A percentile compares a stretch with the other conserved stretches of the same genome.
Evolutionary conservation across 2,888 invertebrate species (phyloP).

Genomic region (Nephrotoma guestfalica): DNA sequence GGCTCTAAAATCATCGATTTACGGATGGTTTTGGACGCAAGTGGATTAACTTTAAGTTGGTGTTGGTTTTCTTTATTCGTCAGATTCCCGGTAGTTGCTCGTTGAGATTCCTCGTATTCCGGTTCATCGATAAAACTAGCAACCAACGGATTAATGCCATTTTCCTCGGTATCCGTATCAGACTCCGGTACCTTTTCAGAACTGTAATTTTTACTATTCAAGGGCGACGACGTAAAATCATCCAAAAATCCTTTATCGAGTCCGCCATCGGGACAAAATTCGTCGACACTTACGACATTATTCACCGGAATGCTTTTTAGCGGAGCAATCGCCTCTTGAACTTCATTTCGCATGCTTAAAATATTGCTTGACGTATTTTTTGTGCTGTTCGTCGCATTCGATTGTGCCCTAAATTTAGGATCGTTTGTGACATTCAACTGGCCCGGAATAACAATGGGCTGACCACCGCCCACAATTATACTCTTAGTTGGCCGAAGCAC

Average conservation of each 20-base stretch:
- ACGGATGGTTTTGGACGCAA: not conserved
- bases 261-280: conserved; percentile 60
- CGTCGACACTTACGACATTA: conserved; percentile 43
- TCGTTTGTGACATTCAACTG: conserved; percentile 12
- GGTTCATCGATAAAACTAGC: conserved; percentile 72
- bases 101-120: not conserved
- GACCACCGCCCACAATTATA: conserved; percentile 16
- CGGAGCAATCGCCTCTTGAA: conserved; percentile 6
- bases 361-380: not conserved
- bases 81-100: not conserved
- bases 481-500: conserved; percentile 12
- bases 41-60: conserved; percentile 13
- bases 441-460: conserved; percentile 14
- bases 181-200: conserved; percentile 8
- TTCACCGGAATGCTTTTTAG: not conserved
- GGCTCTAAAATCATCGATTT: conserved; percentile 8
- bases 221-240: conserved; percentile 33
- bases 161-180: conserved; percentile 46
- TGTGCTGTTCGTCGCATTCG: not conserved
- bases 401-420: not conserved
- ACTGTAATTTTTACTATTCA: not conserved
- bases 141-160: conserved; percentile 56
- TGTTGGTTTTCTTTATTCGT: not conserved
- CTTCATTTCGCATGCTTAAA: conserved; percentile 7
- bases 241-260: conserved; percentile 63